These are phyloP conservation scores for Apomyelois bistriatella DNA, from an alignment of 2,888 invertebrate genomes.

Conservation along the genomic window DNA sequence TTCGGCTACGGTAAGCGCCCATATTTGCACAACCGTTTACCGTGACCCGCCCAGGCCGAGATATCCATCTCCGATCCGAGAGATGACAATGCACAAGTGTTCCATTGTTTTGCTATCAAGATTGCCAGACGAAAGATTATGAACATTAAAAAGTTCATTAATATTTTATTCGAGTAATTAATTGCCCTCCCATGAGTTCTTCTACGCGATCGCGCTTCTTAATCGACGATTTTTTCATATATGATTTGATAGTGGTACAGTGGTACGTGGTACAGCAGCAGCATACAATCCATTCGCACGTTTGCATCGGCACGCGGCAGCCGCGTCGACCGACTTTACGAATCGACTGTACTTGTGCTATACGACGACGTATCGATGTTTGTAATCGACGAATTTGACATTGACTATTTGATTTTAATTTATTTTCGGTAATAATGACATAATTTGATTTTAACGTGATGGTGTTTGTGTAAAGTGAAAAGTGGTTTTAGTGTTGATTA, in stretches of 20 bases:
- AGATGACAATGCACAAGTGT: slow-evolving; percentile 43
- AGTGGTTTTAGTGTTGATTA: slow-evolving; percentile 1
- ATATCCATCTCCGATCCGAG: slow-evolving; percentile 46
- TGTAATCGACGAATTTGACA: slow-evolving; percentile 31
- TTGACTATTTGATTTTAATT: slow-evolving; percentile 13
- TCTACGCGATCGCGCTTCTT: slow-evolving; percentile 22
- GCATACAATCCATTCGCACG: slow-evolving; percentile 62
- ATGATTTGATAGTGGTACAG: slow-evolving; percentile 25
- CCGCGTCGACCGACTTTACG: slow-evolving; percentile 40
- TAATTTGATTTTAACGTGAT: slow-evolving; percentile 5
- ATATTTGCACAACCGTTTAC: slow-evolving; percentile 42
- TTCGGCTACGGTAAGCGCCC: slow-evolving; percentile 28
- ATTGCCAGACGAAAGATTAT: slow-evolving; percentile 1
- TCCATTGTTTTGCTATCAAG: slow-evolving; percentile 29
- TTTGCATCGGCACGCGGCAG: slow-evolving; percentile 55
- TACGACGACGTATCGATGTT: slow-evolving; percentile 40
- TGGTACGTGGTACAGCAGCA: slow-evolving; percentile 9
- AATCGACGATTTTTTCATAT: slow-evolving; percentile 30
- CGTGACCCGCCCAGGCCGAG: slow-evolving; percentile 46
- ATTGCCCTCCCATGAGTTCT: slow-evolving; percentile 12
- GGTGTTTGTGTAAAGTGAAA: background rate
- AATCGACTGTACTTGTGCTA: slow-evolving; percentile 31
- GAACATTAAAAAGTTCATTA: slow-evolving; percentile 1
- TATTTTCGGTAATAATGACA: slow-evolving; percentile 8
- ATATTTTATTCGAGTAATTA: slow-evolving; percentile 15